Conservation (phyloP, 2,113 vertebrate genomes). For the Furnarius figulus region DNA sequence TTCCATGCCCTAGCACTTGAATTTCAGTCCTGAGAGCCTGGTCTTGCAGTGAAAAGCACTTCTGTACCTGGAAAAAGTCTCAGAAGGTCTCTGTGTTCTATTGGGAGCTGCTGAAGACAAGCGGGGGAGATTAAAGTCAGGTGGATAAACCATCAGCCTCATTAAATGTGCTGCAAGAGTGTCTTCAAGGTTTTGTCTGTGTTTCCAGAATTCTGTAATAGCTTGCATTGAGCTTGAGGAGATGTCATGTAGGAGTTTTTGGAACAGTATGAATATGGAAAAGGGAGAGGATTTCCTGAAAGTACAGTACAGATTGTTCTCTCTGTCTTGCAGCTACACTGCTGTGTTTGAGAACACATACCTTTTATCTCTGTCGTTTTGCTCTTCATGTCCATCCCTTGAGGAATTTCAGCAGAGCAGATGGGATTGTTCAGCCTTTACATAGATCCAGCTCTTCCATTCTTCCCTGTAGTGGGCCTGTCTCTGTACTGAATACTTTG, state of each 20-base stretch:
- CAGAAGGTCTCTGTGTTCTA: neutral
- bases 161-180: neutral
- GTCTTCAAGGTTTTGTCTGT: neutral
- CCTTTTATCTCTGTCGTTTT: neutral
- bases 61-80: neutral
- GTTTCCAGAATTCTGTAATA: neutral
- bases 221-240: neutral
- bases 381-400: neutral
- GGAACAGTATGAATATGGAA: constrained; percentile 38
- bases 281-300: constrained; percentile 32
- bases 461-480: neutral
- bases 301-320: constrained; percentile 33
- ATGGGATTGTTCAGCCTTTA: neutral
- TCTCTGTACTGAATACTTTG: neutral
- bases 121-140: neutral
- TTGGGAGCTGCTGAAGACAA: neutral
- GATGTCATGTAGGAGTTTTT: constrained; percentile 36
- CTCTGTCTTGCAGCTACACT: neutral
- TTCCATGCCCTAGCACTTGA: neutral
- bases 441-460: neutral
- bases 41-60: neutral
- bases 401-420: neutral
- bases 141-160: neutral
- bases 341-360: fast-evolving
- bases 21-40: neutral